Evolutionary conservation across 2,797 vertebrate genomes (phyloP).

Genomic region (Protonibea diacanthus): DNA sequence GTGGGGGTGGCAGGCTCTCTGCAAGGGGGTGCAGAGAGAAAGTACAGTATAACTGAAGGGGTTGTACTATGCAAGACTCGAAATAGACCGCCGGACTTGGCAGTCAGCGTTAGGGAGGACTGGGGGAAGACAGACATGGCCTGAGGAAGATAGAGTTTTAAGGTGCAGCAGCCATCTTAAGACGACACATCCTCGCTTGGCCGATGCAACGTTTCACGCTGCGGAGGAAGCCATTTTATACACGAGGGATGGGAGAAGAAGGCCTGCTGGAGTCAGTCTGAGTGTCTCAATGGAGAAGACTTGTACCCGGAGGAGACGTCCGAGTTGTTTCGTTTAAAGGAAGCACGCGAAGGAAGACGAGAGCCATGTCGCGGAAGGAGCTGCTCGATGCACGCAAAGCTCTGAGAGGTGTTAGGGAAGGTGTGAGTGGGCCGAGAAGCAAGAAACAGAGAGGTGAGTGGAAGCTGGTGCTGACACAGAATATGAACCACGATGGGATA

Average conservation of each 20-base stretch:
- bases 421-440: conserved; percentile 59
- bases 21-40: conserved; percentile 62
- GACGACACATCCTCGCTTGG: not conserved
- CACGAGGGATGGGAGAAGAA: not conserved
- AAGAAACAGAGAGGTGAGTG: conserved; percentile 80
- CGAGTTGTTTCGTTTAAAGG: conserved; percentile 2
- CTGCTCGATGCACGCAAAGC: conserved; percentile 77
- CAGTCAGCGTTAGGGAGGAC: conserved; percentile 47
- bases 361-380: conserved; percentile 75
- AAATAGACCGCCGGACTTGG: conserved; percentile 71
- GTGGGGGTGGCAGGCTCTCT: conserved; percentile 35
- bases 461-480: conserved; percentile 32
- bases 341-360: conserved; percentile 4
- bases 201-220: not conserved
- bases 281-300: conserved; percentile 13
- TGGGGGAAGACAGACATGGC: conserved; percentile 59
- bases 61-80: conserved; percentile 56
- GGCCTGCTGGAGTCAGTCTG: not conserved
- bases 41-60: conserved; percentile 55
- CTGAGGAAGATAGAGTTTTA: conserved; percentile 32
- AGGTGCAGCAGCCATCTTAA: conserved; percentile 41
- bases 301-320: no score
- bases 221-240: conserved; percentile 21
- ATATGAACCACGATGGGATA: not conserved
- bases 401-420: conserved; percentile 67